Percentiles rank a stretch among this genome's conserved stretches.
Conservation (phyloP, 1,140 invertebrate species). For the Scylla paramamosain region DNA sequence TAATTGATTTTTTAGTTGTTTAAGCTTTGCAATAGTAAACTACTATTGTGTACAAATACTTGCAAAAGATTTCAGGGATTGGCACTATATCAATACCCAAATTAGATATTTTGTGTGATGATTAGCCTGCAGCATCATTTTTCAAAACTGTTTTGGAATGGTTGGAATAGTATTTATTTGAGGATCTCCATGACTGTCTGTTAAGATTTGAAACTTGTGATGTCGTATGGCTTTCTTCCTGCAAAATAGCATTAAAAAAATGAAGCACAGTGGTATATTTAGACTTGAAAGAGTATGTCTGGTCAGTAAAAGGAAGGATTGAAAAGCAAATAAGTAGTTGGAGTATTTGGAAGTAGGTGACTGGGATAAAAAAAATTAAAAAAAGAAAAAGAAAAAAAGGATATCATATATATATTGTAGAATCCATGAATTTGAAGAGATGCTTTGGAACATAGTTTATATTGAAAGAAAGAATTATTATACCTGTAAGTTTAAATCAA, state of each 20-base stretch:
- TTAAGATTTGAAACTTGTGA: constrained; percentile 67
- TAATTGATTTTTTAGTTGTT: not conserved
- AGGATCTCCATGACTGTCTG: constrained; percentile 56
- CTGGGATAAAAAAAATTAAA: not conserved
- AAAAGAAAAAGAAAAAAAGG: not conserved
- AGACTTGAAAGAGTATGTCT: constrained; percentile 53
- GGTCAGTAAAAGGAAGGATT: constrained; percentile 49
- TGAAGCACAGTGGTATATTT: constrained; percentile 68
- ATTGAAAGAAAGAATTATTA: not conserved
- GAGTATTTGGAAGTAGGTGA: not conserved
- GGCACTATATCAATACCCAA: constrained; percentile 72
- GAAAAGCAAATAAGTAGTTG: constrained; percentile 5
- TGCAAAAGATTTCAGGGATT: constrained; percentile 62
- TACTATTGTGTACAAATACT: constrained; percentile 33
- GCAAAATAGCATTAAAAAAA: constrained; percentile 71
- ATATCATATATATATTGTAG: not conserved
- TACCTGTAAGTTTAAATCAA: not conserved
- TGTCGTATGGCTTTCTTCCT: constrained; percentile 74
- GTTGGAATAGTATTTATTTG: constrained; percentile 58
- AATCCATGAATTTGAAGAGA: not conserved
- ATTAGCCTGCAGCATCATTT: constrained; percentile 75
- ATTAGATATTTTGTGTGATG: constrained; percentile 75
- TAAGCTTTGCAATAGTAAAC: not conserved
- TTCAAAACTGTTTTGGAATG: constrained; percentile 70
- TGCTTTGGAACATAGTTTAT: not conserved